Evolutionary conservation across 1,140 invertebrate species (phyloP), one percentile per base, ranked within the genome.

Genomic region (Cepaea nemoralis): DNA sequence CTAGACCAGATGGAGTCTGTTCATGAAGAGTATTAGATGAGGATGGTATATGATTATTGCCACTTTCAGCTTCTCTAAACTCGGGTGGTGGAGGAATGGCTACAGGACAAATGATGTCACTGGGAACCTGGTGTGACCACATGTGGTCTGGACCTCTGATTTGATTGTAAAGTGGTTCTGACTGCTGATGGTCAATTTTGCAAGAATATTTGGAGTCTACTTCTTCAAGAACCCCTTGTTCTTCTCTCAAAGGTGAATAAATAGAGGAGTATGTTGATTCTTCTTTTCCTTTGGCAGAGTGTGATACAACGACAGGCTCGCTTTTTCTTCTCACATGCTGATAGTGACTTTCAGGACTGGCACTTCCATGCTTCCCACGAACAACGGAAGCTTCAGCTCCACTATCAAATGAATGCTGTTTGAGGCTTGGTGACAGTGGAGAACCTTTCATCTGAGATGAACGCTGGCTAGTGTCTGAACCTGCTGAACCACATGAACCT

Each of bases 61-160:
- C 70, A 73, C 39, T 33, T 31, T 22, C 63, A 37, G 24, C 42
- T 80, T 80, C 81, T 69, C 84, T 80, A 39, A 81, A 80, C 37
- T 85, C 79, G 6, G 73, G 39, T 31, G 82, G 82, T 31, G 84
- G 82, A 59, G 77, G 82, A 19, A 80, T 73, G 37, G 82, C 67
- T 48, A 39, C 12, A 6, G 42, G 70, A 73, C 14, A 73, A 16
- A 77, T n/a, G 14, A 40, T 14, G 31, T 77, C 59, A 42, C 27
- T 70, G 37, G 71, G 70, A 24, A 40, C 75, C 67, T 35, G 37
- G 22, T 33, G n/a, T 66, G 48, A 75, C 67, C 33, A 67, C 14
- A 10, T 31, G 67, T 63, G n/a, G 37, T 27, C 12, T 37, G 78
- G 67, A 45, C 45, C 73, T 63, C 45, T 63, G 6, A 59, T 66